Percentiles rank a stretch among this genome's conserved stretches.
Conservation (phyloP, 2,888 invertebrate genomes). For the Nephrotoma appendiculata region DNA sequence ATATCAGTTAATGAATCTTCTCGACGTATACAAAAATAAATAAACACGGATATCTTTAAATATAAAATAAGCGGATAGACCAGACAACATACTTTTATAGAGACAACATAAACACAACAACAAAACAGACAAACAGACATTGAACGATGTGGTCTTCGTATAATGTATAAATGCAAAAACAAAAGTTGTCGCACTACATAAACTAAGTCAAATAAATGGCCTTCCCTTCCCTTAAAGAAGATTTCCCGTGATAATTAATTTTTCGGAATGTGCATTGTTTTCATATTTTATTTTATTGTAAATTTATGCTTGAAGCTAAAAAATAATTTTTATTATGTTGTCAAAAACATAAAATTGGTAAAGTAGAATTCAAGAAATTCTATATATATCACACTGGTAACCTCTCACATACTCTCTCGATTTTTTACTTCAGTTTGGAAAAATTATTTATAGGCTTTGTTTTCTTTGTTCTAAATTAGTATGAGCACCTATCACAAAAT, state of each 20-base stretch:
- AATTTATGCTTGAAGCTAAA: neutral
- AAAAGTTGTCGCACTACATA: neutral
- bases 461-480: neutral
- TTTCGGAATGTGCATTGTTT: neutral
- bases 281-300: neutral
- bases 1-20: neutral
- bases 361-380: neutral
- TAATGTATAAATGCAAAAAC: neutral
- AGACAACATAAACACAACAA: neutral
- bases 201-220: neutral
- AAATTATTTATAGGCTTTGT: neutral
- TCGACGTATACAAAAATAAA: neutral
- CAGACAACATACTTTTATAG: neutral
- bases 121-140: neutral
- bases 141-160: neutral
- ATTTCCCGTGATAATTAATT: neutral
- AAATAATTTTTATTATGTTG: neutral
- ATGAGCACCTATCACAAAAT: too few relatives aligned
- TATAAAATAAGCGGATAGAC: neutral
- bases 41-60: neutral
- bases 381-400: neutral
- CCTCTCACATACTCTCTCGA: neutral
- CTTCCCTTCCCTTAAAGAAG: neutral
- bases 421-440: neutral
- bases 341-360: neutral